Conservation (phyloP, 2,888 invertebrate species). For the Pachymerium ferrugineum region DNA sequence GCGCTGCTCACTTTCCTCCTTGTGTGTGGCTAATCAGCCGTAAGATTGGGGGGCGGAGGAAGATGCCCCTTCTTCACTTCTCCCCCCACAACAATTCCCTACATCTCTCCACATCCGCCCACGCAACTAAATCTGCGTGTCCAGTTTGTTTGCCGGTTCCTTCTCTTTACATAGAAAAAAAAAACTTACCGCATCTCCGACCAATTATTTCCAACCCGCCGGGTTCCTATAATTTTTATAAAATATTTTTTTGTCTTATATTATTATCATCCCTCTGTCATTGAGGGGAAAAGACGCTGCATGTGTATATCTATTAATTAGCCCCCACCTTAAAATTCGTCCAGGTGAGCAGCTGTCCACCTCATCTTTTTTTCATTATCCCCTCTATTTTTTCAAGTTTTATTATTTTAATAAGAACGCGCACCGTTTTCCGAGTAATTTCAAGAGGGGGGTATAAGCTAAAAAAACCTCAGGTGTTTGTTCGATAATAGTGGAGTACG, state of each 20-base stretch:
- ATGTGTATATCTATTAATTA: neutral
- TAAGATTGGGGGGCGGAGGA: conserved; percentile 25
- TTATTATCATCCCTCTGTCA: neutral
- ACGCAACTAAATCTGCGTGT: neutral
- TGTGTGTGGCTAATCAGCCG: conserved; percentile 25
- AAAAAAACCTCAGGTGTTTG: conserved; percentile 15
- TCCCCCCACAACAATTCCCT: conserved; percentile 6
- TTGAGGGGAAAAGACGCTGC: neutral
- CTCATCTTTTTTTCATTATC: conserved; percentile 20
- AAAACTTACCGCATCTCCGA: neutral
- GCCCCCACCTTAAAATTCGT: conserved; percentile 10
- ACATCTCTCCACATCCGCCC: neutral
- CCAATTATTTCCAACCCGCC: conserved; percentile 5
- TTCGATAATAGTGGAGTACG: neutral
- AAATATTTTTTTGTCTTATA: neutral
- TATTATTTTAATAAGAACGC: conserved; percentile 8
- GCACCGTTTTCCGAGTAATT: neutral
- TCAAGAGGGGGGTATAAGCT: neutral
- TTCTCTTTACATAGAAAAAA: no score
- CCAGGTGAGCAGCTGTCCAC: neutral
- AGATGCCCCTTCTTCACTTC: conserved; percentile 1
- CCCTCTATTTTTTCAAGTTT: neutral
- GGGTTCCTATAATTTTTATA: conserved; percentile 11
- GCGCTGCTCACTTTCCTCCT: conserved; percentile 24
- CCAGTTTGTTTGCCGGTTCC: no score